Evolutionary conservation across 2,113 vertebrate genomes (phyloP).

Genomic region (Suricata suricatta): DNA sequence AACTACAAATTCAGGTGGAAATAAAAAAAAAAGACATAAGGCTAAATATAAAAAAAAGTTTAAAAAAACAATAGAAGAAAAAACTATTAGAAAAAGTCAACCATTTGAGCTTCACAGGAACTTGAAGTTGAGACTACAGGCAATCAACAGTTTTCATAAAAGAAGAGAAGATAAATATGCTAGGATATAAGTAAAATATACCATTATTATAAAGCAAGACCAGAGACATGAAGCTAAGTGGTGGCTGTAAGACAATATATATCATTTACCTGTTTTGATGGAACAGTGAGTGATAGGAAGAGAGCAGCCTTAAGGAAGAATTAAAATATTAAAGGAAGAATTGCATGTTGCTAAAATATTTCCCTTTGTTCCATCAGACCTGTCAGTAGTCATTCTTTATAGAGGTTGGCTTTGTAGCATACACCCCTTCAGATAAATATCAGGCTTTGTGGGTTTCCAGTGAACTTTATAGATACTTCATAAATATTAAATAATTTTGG

Average conservation of each 20-base stretch:
- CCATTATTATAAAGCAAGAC: background rate
- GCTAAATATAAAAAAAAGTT: background rate
- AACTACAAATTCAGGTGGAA: background rate
- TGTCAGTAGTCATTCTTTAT: constrained; percentile 4
- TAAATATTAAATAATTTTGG: constrained; percentile 57
- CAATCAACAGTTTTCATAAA: background rate
- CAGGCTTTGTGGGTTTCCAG: constrained; percentile 8
- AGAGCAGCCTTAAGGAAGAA: background rate
- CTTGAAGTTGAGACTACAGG: background rate
- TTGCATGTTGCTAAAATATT: background rate
- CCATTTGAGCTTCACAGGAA: background rate
- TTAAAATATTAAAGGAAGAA: background rate
- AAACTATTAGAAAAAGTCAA: background rate
- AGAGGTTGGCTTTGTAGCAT: background rate
- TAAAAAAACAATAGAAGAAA: background rate
- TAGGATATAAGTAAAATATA: background rate
- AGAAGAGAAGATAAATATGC: background rate
- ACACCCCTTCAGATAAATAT: background rate
- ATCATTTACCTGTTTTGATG: background rate
- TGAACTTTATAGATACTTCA: constrained; percentile 11
- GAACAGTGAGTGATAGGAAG: background rate
- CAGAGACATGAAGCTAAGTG: background rate
- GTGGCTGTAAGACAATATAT: background rate
- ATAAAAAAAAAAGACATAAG: constrained; percentile 4
- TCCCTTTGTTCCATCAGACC: background rate